These are phyloP conservation scores for Eurytoma californica DNA, from an alignment of 2,888 invertebrate species.

Conservation along the genomic window DNA sequence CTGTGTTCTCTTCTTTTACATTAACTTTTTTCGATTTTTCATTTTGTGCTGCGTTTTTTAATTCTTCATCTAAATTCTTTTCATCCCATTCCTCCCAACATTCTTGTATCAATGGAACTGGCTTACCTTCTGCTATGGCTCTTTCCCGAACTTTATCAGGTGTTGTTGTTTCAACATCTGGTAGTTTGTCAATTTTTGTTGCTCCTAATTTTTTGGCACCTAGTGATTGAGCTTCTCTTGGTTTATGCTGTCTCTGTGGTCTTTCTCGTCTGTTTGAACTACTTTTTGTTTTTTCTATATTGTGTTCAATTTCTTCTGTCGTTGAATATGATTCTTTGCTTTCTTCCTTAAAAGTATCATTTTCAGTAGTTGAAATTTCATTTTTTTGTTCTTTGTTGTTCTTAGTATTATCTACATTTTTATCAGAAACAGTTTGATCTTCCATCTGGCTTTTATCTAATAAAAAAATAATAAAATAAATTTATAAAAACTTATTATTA, in stretches of 20 bases:
- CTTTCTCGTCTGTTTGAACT: conserved; percentile 24
- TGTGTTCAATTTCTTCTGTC: conserved; percentile 12
- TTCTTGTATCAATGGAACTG: conserved; percentile 53
- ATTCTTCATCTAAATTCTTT: conserved; percentile 51
- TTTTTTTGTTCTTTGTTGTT: conserved; percentile 11
- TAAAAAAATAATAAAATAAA: background rate
- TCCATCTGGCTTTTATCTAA: conserved; percentile 34
- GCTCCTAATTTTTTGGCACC: conserved; percentile 60
- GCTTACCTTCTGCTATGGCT: conserved; percentile 18
- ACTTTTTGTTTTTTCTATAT: conserved; percentile 28
- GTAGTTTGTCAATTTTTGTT: conserved; percentile 55
- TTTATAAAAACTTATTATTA: background rate
- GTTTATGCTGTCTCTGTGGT: conserved; percentile 58
- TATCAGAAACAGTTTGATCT: background rate
- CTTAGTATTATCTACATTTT: conserved; percentile 11
- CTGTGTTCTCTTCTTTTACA: background rate
- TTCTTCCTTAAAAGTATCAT: conserved; percentile 4
- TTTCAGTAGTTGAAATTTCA: conserved; percentile 13
- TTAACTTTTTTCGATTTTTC: conserved; percentile 28
- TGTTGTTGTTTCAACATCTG: conserved; percentile 36
- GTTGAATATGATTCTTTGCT: conserved; percentile 17
- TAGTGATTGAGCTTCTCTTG: conserved; percentile 54
- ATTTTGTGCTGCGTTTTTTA: conserved; percentile 46
- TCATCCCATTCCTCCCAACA: conserved; percentile 56
- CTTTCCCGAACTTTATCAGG: conserved; percentile 38